Percentiles rank a stretch among this genome's conserved stretches.
Conservation (phyloP, 1,140 invertebrate species). For the Notospermus geniculatus region DNA sequence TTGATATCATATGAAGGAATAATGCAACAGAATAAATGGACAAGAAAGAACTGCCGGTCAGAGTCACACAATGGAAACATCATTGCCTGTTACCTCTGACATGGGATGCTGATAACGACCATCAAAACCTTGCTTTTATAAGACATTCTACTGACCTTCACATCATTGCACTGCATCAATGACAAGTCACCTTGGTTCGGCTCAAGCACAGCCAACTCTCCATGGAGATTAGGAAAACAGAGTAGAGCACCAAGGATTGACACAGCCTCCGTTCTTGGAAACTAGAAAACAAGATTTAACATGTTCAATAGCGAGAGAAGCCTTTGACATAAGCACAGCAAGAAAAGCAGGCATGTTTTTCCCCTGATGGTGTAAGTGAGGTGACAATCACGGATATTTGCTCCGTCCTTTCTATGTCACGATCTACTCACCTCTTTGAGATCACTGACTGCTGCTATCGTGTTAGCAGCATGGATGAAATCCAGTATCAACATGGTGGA, state of each 20-base stretch:
- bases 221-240: constrained; percentile 73
- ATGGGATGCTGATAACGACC: too few relatives aligned
- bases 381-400: too few relatives aligned
- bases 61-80: constrained; percentile 10
- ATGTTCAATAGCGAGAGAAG: too few relatives aligned
- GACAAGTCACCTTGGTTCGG: constrained; percentile 69
- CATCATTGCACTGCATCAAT: constrained; percentile 71
- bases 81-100: constrained; percentile 2
- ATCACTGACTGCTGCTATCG: constrained; percentile 79
- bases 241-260: constrained; percentile 84
- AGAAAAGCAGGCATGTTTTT: too few relatives aligned
- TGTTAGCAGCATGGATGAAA: constrained; percentile 85
- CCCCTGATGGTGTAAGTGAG: too few relatives aligned
- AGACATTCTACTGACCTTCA: constrained; percentile 68
- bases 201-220: constrained; percentile 78
- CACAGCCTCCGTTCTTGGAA: constrained; percentile 86
- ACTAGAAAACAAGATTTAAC: constrained; percentile 61
- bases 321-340: too few relatives aligned
- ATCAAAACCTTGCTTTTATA: too few relatives aligned
- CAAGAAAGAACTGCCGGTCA: too few relatives aligned
- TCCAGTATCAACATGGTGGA: constrained; percentile 83
- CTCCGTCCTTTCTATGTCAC: too few relatives aligned
- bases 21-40: too few relatives aligned
- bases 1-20: too few relatives aligned
- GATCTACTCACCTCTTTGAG: constrained; percentile 68